Percentiles rank a stretch among this genome's conserved stretches.
Evolutionary conservation across 2,888 invertebrate genomes (phyloP).

Genomic region (Pachliopta kotzebuea): DNA sequence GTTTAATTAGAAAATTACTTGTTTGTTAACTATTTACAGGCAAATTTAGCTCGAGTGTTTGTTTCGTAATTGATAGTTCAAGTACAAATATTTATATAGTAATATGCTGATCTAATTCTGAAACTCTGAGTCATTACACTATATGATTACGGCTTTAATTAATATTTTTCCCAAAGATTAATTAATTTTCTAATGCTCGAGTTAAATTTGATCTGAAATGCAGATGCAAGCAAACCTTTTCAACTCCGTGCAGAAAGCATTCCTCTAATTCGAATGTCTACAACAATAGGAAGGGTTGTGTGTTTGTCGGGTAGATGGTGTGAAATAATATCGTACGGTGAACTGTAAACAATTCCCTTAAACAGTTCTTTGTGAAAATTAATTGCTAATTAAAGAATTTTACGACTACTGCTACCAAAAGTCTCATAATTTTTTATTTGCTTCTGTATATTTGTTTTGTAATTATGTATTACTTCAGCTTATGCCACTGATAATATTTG

Average conservation of each 20-base stretch:
- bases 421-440: no score
- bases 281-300: neutral
- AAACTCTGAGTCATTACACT: no score
- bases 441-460: no score
- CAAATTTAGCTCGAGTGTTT: neutral
- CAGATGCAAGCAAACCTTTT: neutral
- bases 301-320: neutral
- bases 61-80: neutral
- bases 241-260: neutral
- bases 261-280: neutral
- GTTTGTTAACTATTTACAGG: neutral
- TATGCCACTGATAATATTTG: no score
- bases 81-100: neutral
- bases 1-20: constrained; percentile 1
- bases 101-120: no score
- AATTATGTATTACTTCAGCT: no score
- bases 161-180: no score
- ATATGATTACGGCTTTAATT: no score
- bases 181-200: neutral
- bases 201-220: neutral
- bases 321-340: neutral
- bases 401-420: no score
- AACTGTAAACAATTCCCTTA: neutral
- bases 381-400: no score
- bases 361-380: no score